Evolutionary conservation across 2,113 vertebrate genomes (phyloP), one percentile per base, ranked within the genome.

Genomic region (Anolis carolinensis): DNA sequence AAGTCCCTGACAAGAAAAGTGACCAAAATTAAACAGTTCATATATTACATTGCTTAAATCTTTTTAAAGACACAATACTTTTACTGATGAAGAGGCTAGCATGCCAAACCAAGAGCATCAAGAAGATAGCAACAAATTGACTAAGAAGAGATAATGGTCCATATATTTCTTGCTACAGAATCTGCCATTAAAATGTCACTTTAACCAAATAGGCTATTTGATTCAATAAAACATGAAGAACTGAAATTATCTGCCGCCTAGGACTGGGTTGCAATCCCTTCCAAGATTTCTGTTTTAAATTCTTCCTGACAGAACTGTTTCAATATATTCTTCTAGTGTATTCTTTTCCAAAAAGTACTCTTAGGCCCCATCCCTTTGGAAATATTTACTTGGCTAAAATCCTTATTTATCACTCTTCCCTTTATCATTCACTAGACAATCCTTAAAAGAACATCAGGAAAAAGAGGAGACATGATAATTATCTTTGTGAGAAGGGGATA

Each of bases 1-100:
- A 77, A 77, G 30, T 67, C 27, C 18, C 30, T 84, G 82, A 76
- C 73, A 36, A 50, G 23, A 16, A 32, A 67, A 34, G 8, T 34
- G 48, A 50, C n/a, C 48, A 44, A 34, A 34, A 84, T 77, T 75
- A 84, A 76, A 77, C 55, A 48, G 30, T 48, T 72, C 74, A 27
- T 72, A 79, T 44, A 4, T 79, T 79, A 86, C 62, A 72, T 25
- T 39, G 36, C 21, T 63, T 85, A 85, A 55, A 78, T 16, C 36
- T 71, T 23, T 25, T 73, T 59, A 79, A 86, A 86, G 62, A 27
- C 21, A 44, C 3, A 72, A 79, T 30, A 44, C 21, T 50, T 79
- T 70, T 70, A 59, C 50, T 65, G 55, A 79, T 59, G 36, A n/a
- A 71, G 9, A 78, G 7, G 10, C 18, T 68, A 20, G 21, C 32